Percentiles rank a stretch among this genome's conserved stretches.
Evolutionary conservation across 2,888 invertebrate species (phyloP).

Genomic region (Caenorhabditis sp.): DNA sequence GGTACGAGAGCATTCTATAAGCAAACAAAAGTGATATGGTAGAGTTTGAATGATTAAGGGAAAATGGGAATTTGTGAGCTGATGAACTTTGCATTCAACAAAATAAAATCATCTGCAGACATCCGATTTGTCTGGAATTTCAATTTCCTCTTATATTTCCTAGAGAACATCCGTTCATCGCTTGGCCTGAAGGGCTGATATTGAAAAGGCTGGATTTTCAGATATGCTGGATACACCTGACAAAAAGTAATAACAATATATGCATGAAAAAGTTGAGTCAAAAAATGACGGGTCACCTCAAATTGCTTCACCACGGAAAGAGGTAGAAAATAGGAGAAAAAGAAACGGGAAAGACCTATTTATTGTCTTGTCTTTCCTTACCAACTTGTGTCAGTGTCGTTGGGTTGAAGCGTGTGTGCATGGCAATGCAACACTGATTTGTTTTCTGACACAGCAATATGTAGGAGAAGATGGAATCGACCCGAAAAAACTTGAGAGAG

Average conservation of each 20-base stretch:
- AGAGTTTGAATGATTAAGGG: too few species aligned
- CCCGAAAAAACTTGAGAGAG: neutral
- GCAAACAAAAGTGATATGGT: neutral
- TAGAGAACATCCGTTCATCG: neutral
- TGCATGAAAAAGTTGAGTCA: conserved; percentile 5
- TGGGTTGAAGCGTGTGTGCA: neutral
- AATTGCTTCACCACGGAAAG: conserved; percentile 25
- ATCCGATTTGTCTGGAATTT: neutral
- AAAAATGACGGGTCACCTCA: conserved; percentile 22
- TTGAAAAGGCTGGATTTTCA: neutral
- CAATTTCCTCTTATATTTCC: conserved; percentile 8
- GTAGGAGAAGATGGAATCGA: neutral
- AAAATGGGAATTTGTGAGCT: neutral
- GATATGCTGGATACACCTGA: neutral
- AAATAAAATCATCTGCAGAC: neutral
- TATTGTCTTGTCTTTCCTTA: conserved; percentile 45
- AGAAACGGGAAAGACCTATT: conserved; percentile 34
- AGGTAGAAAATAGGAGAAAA: conserved; percentile 4
- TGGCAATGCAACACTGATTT: conserved; percentile 44
- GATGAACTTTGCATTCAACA: too few species aligned
- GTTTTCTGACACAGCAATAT: conserved; percentile 23
- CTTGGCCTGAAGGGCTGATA: neutral
- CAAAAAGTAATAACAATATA: conserved; percentile 28
- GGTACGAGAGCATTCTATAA: too few species aligned
- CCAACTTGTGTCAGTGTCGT: conserved; percentile 8